These are phyloP conservation scores for Ennomos fuscantarius DNA, from an alignment of 2,888 invertebrate genomes.

Conservation along the genomic window DNA sequence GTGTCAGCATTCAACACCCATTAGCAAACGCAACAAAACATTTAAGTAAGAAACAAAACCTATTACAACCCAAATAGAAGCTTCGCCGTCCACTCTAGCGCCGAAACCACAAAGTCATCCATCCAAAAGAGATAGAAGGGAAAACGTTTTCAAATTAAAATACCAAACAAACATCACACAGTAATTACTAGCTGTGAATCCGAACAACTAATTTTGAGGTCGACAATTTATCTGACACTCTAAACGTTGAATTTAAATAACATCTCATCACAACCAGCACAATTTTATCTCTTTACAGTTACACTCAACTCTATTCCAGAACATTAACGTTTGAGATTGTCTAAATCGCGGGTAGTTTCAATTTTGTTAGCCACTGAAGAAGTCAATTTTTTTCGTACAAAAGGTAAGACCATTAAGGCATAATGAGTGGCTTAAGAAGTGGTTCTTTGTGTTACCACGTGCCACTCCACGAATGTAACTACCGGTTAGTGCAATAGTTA, in stretches of 20 bases:
- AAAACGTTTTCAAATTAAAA: constrained; percentile 65
- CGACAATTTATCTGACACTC: constrained; percentile 80
- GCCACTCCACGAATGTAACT: constrained; percentile 74
- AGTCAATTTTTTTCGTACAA: constrained; percentile 71
- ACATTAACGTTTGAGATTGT: constrained; percentile 41
- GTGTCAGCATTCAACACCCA: constrained; percentile 4
- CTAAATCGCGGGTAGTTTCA: constrained; percentile 9
- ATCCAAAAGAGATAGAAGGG: constrained; percentile 41
- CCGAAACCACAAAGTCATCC: constrained; percentile 50
- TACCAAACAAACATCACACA: constrained; percentile 53
- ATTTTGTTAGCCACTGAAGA: constrained; percentile 59
- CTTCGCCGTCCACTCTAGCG: constrained; percentile 2
- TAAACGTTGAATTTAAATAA: constrained; percentile 57
- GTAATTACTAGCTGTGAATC: constrained; percentile 78
- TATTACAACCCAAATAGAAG: constrained; percentile 14
- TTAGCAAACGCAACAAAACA: constrained; percentile 6
- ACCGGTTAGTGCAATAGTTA: constrained; percentile 78
- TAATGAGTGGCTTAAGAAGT: constrained; percentile 82
- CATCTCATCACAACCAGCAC: constrained; percentile 28
- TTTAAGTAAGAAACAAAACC: constrained; percentile 10
- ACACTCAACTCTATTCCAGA: constrained; percentile 29
- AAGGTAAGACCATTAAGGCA: constrained; percentile 78
- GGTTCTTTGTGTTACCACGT: constrained; percentile 79
- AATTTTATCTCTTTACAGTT: constrained; percentile 16
- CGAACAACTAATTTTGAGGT: constrained; percentile 76